These are phyloP conservation scores for Cyphomyrus plagiostoma DNA, from an alignment of 2,113 vertebrate genomes.

Conservation along the genomic window DNA sequence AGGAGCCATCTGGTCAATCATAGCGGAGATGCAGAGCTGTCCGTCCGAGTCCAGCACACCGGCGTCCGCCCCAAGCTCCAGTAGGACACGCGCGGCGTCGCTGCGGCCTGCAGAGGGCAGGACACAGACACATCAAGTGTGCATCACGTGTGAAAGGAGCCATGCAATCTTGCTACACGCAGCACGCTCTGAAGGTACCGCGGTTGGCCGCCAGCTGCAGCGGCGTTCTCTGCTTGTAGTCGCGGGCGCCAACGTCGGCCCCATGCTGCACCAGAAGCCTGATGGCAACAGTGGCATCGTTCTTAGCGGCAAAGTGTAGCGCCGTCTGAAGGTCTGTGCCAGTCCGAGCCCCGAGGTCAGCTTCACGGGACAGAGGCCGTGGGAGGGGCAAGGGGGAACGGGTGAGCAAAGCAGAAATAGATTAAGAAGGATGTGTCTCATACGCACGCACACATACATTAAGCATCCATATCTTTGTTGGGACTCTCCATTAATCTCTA, in stretches of 20 bases:
- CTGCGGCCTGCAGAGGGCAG: slow-evolving; percentile 42
- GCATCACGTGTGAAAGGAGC: neutral
- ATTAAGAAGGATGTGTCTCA: neutral
- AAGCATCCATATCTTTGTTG: neutral
- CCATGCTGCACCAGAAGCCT: slow-evolving; percentile 43
- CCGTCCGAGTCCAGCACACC: slow-evolving; percentile 51
- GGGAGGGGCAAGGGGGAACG: neutral
- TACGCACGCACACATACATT: neutral
- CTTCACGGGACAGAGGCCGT: slow-evolving; percentile 28
- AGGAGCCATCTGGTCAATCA: slow-evolving; percentile 52
- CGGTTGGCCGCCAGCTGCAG: slow-evolving; percentile 54
- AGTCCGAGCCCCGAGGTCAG: slow-evolving; percentile 40
- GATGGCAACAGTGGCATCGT: slow-evolving; percentile 42
- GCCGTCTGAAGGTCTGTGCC: slow-evolving; percentile 47
- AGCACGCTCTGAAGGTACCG: slow-evolving; percentile 33
- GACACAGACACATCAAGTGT: neutral
- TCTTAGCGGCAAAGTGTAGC: slow-evolving; percentile 58
- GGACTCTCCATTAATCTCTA: neutral
- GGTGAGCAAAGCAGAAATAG: neutral
- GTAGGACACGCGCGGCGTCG: slow-evolving; percentile 43
- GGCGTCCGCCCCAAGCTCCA: slow-evolving; percentile 51
- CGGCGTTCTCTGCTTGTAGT: slow-evolving; percentile 52
- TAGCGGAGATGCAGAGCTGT: slow-evolving; percentile 57
- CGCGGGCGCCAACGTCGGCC: slow-evolving; percentile 41
- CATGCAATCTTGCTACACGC: neutral